phyloP scores from a whole-genome alignment of 2,797 vertebrate genomes.

The Halcyon smyrnensis region DNA sequence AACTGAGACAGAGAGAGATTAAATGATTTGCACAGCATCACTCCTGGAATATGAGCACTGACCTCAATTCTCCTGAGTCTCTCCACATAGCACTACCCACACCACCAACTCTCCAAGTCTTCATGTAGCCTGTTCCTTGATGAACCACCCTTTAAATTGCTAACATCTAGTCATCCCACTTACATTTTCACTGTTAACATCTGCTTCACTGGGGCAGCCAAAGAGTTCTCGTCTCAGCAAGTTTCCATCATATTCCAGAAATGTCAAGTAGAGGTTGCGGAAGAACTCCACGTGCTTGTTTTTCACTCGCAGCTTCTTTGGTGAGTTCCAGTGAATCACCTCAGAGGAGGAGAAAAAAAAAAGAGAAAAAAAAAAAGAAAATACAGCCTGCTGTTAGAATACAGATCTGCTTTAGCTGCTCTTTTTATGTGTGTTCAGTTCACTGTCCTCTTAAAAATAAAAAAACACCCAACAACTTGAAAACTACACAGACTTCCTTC shows the following conservation, averaged over 20 bases:
- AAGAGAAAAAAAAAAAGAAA: neutral
- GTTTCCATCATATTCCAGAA: slow-evolving; percentile 97
- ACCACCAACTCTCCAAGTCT: neutral
- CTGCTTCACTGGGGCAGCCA: slow-evolving; percentile 93
- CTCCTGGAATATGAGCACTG: neutral
- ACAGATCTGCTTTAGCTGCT: neutral
- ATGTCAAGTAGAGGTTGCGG: slow-evolving; percentile 95
- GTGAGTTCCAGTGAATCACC: slow-evolving; percentile 99
- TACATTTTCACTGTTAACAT: slow-evolving; percentile 95
- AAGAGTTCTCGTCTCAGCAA: slow-evolving; percentile 93
- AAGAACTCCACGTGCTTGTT: slow-evolving; percentile 99
- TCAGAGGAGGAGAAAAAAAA: slow-evolving; percentile 51
- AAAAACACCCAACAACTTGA: too few relatives aligned
- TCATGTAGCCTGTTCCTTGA: neutral
- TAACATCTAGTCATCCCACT: slow-evolving; percentile 49
- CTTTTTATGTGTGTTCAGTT: neutral
- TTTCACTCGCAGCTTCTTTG: slow-evolving; percentile 96
- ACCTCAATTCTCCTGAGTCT: neutral
- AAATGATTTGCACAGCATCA: neutral
- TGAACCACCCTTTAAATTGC: neutral
- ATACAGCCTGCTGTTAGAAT: slow-evolving; percentile 19
- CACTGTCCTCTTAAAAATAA: neutral
- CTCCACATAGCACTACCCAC: rapidly evolving
- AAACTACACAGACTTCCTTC: neutral
- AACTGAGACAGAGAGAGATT: neutral